A percentile compares a stretch with the other conserved stretches of the same genome.
phyloP scores from a whole-genome alignment of 2,888 invertebrate species.

The Pinctada fucata region DNA sequence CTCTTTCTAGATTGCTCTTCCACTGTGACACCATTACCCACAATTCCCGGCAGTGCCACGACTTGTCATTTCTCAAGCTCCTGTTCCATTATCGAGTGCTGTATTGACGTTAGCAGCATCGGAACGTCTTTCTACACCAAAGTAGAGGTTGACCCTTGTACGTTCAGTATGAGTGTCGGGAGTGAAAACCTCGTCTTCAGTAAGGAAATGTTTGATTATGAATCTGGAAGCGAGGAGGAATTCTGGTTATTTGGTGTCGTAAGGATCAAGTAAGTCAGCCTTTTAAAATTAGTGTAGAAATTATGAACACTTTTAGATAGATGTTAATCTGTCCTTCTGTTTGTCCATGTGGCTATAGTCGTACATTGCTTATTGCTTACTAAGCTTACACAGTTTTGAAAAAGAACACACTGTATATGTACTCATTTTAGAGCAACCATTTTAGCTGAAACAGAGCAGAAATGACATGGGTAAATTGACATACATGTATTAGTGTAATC shows the following conservation, averaged over 20 bases:
- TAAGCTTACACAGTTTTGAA: too few relatives aligned
- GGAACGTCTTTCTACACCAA: slow-evolving; percentile 3
- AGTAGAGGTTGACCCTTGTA: slow-evolving; percentile 5
- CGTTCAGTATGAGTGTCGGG: background rate
- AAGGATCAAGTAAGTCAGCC: slow-evolving; percentile 40
- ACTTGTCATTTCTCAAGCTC: background rate
- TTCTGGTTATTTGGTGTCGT: slow-evolving; percentile 47
- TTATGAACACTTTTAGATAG: too few relatives aligned
- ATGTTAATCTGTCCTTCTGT: background rate
- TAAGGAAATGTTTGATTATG: background rate
- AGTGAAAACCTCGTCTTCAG: slow-evolving; percentile 2
- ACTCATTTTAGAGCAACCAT: too few relatives aligned
- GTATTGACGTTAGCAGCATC: background rate
- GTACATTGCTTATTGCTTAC: too few relatives aligned
- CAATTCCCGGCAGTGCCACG: background rate
- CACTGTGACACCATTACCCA: background rate
- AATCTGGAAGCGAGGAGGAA: slow-evolving; percentile 27
- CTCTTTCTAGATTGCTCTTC: slow-evolving; percentile 1
- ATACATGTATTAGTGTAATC: too few relatives aligned
- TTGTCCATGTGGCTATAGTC: too few relatives aligned
- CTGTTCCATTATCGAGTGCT: slow-evolving; percentile 5
- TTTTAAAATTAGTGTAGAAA: too few relatives aligned
- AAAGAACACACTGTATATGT: background rate
- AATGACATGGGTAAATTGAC: too few relatives aligned
- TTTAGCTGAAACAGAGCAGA: too few relatives aligned